These are phyloP conservation scores for Scarus forsteni DNA, from an alignment of 2,797 vertebrate genomes.

Conservation along the genomic window DNA sequence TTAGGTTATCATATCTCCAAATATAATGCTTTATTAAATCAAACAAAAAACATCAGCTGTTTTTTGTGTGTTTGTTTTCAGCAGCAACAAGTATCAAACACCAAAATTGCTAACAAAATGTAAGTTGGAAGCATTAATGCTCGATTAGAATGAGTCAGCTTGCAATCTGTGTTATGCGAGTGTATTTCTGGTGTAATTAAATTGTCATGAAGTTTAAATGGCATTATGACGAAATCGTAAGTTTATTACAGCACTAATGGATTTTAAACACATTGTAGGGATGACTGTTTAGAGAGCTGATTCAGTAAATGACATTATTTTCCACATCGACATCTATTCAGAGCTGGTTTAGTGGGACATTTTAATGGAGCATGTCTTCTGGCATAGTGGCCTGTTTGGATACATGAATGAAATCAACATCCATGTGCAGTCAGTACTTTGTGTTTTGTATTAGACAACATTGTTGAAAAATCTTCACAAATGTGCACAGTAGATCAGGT, in stretches of 20 bases:
- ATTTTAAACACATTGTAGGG: conserved; percentile 33
- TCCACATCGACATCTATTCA: conserved; percentile 2
- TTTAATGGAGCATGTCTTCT: not conserved
- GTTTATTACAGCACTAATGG: conserved; percentile 45
- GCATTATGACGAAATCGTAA: conserved; percentile 54
- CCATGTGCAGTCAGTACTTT: not conserved
- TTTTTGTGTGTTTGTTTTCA: conserved; percentile 7
- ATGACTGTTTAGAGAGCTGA: conserved; percentile 24
- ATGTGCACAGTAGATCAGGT: not conserved
- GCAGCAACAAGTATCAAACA: conserved; percentile 15
- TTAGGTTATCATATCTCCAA: not conserved
- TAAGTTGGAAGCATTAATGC: conserved; percentile 23
- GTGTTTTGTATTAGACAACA: not conserved
- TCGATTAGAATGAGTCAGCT: conserved; percentile 31
- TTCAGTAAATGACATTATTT: conserved; percentile 30
- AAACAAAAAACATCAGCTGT: conserved; percentile 14
- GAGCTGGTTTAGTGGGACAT: not conserved
- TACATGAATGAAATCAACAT: not conserved
- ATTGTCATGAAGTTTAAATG: conserved; percentile 32
- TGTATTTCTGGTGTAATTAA: conserved; percentile 26
- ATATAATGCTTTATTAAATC: conserved; percentile 4
- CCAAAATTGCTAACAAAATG: conserved; percentile 18
- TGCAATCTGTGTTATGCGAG: conserved; percentile 32
- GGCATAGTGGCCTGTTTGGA: not conserved
- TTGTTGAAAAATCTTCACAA: conserved; percentile 1